Evolutionary conservation across 2,797 vertebrate genomes (phyloP).

Genomic region (Lophius americanus): DNA sequence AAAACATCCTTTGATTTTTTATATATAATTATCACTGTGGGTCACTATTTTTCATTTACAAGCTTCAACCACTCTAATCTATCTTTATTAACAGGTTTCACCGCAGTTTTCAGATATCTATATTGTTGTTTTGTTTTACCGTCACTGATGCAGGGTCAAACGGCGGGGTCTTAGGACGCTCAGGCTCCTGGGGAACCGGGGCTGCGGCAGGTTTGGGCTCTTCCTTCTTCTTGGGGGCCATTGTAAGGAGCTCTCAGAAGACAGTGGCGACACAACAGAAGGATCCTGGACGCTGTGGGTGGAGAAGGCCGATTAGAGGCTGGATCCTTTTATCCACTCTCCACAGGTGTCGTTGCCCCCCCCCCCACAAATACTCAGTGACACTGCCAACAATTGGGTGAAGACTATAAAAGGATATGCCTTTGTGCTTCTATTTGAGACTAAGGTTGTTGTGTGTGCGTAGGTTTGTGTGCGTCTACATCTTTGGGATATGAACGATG

Average conservation of each 20-base stretch:
- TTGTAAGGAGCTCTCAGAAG: conserved; percentile 59
- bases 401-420: conserved; percentile 92
- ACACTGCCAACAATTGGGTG: conserved; percentile 76
- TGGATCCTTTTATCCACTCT: conserved; percentile 75
- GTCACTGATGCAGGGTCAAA: conserved; percentile 89
- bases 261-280: conserved; percentile 28
- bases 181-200: conserved; percentile 84
- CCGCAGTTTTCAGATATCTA: background rate
- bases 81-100: background rate
- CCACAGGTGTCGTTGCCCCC: conserved; percentile 72
- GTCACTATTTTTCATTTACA: background rate
- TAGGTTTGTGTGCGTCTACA: conserved; percentile 54
- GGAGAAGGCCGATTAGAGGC: conserved; percentile 27
- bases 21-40: too few species aligned
- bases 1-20: too few species aligned
- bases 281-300: conserved; percentile 48
- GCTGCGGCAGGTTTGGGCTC: conserved; percentile 84
- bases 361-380: conserved; percentile 42
- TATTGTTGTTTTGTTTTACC: conserved; percentile 75
- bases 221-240: conserved; percentile 97
- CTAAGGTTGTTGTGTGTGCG: conserved; percentile 62
- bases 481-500: conserved; percentile 41
- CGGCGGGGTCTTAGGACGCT: conserved; percentile 86
- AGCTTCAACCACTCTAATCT: background rate
- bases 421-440: conserved; percentile 91